phyloP scores from a whole-genome alignment of 2,797 vertebrate genomes.

The Cephalopachus bancanus region DNA sequence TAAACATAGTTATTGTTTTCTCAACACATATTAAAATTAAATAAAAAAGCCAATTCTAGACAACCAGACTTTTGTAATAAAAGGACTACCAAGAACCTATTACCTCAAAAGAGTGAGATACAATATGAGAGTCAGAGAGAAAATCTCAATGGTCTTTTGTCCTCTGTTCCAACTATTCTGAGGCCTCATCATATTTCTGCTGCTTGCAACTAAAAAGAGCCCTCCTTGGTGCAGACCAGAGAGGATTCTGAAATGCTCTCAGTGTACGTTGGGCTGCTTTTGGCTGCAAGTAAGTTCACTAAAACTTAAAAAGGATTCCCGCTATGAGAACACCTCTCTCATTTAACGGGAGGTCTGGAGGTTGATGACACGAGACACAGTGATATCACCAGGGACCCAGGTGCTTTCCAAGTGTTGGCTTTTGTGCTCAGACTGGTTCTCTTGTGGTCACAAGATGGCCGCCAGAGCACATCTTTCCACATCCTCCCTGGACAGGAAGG shows the following conservation, averaged over 20 bases:
- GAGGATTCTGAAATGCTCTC: background rate
- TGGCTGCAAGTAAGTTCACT: conserved; percentile 18
- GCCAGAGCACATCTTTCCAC: background rate
- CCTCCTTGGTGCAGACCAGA: background rate
- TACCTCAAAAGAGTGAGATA: background rate
- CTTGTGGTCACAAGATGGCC: background rate
- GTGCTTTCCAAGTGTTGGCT: background rate
- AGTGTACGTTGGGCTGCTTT: background rate
- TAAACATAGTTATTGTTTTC: background rate
- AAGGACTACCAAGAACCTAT: background rate
- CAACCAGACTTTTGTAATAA: background rate
- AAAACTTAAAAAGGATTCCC: background rate
- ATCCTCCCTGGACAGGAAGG: background rate
- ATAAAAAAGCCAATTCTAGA: background rate
- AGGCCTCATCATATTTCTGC: background rate
- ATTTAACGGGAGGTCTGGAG: background rate
- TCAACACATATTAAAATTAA: conserved; percentile 14
- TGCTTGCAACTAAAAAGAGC: background rate
- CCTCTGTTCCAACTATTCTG: background rate
- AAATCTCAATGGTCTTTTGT: background rate
- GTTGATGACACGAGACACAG: background rate
- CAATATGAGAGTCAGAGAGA: background rate
- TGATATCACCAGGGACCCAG: too few species aligned
- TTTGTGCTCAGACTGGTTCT: background rate
- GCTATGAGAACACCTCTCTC: background rate